Percentiles rank a stretch among this genome's conserved stretches.
Evolutionary conservation across 2,113 vertebrate genomes (phyloP).

Genomic region (Phalacrocorax brasilianus): DNA sequence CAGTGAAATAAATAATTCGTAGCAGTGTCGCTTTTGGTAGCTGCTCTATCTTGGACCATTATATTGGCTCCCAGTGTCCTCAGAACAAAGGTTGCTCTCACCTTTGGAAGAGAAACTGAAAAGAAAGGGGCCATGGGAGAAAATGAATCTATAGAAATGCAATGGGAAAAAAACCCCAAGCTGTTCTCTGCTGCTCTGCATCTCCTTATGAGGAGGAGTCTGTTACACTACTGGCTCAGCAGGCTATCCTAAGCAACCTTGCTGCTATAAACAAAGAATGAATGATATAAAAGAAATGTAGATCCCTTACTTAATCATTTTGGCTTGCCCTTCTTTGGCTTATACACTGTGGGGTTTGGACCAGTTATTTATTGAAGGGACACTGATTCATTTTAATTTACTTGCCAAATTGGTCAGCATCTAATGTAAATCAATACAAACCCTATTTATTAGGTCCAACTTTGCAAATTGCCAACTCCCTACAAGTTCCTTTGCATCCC

Average conservation of each 20-base stretch:
- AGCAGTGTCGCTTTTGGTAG: not conserved
- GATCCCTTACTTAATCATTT: not conserved
- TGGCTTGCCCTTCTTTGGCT: not conserved
- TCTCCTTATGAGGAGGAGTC: not conserved
- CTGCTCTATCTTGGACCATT: not conserved
- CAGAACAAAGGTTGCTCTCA: not conserved
- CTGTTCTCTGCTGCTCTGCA: not conserved
- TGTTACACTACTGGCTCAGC: not conserved
- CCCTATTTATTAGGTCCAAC: not conserved
- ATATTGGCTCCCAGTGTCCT: not conserved
- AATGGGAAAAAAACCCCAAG: not conserved
- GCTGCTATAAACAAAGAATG: not conserved
- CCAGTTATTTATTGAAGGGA: not conserved
- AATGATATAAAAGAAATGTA: not conserved
- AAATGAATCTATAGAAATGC: not conserved
- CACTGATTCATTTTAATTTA: not conserved
- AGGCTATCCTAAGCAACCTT: not conserved
- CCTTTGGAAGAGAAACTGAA: not conserved
- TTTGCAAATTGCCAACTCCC: not conserved
- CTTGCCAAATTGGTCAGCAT: not conserved
- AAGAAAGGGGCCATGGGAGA: not conserved
- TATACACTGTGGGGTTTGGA: not conserved
- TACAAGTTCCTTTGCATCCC: not conserved
- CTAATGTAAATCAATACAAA: not conserved
- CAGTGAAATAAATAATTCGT: not conserved